Evolutionary conservation across 2,113 vertebrate genomes (phyloP).

Genomic region (Plotosus lineatus): DNA sequence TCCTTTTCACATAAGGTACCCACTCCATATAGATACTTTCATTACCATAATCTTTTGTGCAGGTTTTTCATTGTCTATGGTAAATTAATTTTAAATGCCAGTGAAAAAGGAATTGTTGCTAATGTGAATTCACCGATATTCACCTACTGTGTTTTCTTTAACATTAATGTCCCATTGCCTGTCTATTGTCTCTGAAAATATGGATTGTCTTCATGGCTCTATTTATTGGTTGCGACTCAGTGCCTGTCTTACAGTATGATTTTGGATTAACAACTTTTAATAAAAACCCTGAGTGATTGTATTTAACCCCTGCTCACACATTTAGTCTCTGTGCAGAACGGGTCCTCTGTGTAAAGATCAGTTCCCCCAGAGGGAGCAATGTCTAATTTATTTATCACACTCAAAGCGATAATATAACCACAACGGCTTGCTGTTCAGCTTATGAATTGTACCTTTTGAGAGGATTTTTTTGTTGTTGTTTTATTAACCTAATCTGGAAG

Average conservation of each 20-base stretch:
- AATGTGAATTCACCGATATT: not conserved
- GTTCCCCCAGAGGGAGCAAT: too few relatives aligned
- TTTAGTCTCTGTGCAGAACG: not conserved
- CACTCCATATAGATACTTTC: not conserved
- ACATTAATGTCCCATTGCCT: not conserved
- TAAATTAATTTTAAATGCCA: not conserved
- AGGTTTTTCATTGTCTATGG: not conserved
- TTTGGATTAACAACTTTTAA: not conserved
- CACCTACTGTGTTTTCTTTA: not conserved
- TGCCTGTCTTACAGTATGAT: not conserved
- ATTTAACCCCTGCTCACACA: not conserved
- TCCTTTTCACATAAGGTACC: not conserved
- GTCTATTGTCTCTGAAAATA: not conserved
- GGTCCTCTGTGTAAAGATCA: not conserved
- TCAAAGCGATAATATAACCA: not conserved
- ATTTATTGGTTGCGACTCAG: not conserved
- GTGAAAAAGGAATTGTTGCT: too few relatives aligned
- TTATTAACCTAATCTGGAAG: slow-evolving; percentile 41
- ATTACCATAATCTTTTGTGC: not conserved
- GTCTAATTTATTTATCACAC: not conserved
- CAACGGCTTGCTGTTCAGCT: not conserved
- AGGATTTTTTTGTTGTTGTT: slow-evolving; percentile 1
- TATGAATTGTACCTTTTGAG: not conserved
- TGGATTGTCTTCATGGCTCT: not conserved
- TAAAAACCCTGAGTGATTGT: not conserved